These are phyloP conservation scores for Brachyrhaphis roseni DNA, from an alignment of 2,797 vertebrate species.

Conservation along the genomic window DNA sequence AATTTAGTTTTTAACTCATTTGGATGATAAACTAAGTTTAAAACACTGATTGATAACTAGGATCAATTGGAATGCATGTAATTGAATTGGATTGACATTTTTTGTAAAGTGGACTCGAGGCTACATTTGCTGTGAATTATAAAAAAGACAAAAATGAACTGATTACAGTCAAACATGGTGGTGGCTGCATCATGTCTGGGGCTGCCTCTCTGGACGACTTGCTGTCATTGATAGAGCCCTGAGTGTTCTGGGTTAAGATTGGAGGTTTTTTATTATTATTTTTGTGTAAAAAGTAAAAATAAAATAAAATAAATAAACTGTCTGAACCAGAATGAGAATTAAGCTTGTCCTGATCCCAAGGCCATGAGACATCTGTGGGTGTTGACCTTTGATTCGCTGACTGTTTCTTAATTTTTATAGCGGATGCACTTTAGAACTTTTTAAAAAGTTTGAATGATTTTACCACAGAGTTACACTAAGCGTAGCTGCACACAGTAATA, in stretches of 20 bases:
- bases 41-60: too few species aligned
- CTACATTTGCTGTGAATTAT: too few species aligned
- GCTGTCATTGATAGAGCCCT: background rate
- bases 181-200: background rate
- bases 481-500: background rate
- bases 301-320: background rate
- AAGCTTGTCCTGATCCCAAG: background rate
- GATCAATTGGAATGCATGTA: too few species aligned
- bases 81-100: too few species aligned
- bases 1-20: too few species aligned
- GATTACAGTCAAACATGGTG: background rate
- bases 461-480: background rate
- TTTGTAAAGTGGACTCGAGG: too few species aligned
- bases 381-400: background rate
- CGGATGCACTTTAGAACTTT: background rate
- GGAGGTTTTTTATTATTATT: too few species aligned
- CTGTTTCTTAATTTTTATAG: background rate
- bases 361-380: background rate
- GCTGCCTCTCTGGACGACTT: background rate
- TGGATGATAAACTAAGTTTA: too few species aligned
- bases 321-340: slow-evolving; percentile 1
- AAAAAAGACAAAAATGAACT: too few species aligned
- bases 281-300: too few species aligned
- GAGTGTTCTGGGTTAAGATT: background rate
- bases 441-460: background rate